Conservation (phyloP, 1,140 invertebrate genomes). For the Bombyx mori region ASM3026992v2 NC_085126.1:10087501-10088000, state of each 20-base stretch:
- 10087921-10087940: too few species aligned
- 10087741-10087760: constrained; percentile 9
- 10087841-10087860: constrained; percentile 29
- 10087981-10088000: too few species aligned
- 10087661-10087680: constrained; percentile 24
- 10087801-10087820: constrained; percentile 29
- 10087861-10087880: not conserved
- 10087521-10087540: too few species aligned
- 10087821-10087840: constrained; percentile 29
- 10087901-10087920: too few species aligned
- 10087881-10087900: too few species aligned
- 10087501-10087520: too few species aligned
- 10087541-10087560: constrained; percentile 10
- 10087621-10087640: constrained; percentile 28
- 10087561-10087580: constrained; percentile 5
- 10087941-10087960: too few species aligned
- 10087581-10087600: constrained; percentile 10
- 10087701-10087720: not conserved
- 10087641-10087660: constrained; percentile 15
- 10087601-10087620: constrained; percentile 17
- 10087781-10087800: constrained; percentile 20
- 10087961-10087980: too few species aligned
- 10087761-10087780: constrained; percentile 22
- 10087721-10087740: not conserved
- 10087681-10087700: not conserved